Conservation (phyloP, 2,888 invertebrate genomes). For the Pseudeuparius sepicola region DNA sequence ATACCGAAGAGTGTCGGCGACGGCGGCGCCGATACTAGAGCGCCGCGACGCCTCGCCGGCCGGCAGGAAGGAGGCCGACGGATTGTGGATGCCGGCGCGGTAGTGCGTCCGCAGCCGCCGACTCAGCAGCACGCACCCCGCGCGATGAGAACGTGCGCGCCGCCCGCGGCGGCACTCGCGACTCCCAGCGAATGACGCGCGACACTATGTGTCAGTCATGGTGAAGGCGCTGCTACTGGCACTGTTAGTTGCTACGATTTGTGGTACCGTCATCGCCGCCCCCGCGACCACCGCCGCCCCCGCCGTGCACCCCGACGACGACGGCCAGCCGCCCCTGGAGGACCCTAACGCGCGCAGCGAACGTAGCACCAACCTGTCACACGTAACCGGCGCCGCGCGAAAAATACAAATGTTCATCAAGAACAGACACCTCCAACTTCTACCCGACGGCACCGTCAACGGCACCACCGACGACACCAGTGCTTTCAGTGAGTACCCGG, state of each 20-base stretch:
- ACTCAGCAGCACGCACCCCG: conserved; percentile 36
- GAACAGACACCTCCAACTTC: conserved; percentile 70
- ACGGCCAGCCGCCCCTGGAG: conserved; percentile 30
- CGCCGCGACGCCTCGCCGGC: conserved; percentile 7
- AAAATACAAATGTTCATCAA: conserved; percentile 79
- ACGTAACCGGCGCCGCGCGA: conserved; percentile 67
- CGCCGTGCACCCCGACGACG: conserved; percentile 12
- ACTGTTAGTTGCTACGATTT: conserved; percentile 39
- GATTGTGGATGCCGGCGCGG: conserved; percentile 9
- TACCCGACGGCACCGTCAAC: conserved; percentile 78
- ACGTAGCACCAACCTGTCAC: conserved; percentile 71
- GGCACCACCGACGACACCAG: conserved; percentile 71
- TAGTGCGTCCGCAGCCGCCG: conserved; percentile 43
- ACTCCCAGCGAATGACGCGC: too few species aligned
- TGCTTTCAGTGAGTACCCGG: conserved; percentile 77
- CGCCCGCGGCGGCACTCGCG: conserved; percentile 15
- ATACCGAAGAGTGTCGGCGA: conserved; percentile 8
- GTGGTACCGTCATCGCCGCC: conserved; percentile 37
- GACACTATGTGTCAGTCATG: conserved; percentile 42
- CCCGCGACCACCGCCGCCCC: conserved; percentile 26
- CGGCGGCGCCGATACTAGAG: conserved; percentile 10
- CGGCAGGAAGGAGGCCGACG: conserved; percentile 7
- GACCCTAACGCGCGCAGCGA: conserved; percentile 45
- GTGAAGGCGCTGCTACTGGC: conserved; percentile 41
- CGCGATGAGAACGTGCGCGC: conserved; percentile 17